Evolutionary conservation across 2,797 vertebrate species (phyloP).

Genomic region (Natrix natrix): DNA sequence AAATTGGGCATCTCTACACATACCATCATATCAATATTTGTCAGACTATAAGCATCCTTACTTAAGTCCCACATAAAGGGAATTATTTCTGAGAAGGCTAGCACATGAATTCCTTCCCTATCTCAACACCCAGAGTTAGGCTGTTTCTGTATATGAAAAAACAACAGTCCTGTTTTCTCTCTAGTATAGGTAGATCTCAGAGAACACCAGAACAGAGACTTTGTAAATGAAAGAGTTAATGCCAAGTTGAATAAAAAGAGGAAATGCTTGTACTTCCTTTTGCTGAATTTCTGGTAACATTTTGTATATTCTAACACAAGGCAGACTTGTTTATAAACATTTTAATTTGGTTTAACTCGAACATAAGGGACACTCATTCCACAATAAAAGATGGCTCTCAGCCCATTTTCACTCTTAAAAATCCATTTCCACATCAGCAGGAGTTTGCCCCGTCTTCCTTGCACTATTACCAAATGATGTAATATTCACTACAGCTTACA

Average conservation of each 20-base stretch:
- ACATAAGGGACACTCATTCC: slow-evolving; percentile 36
- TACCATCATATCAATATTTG: too few species aligned
- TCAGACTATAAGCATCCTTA: not conserved
- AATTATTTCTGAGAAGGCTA: not conserved
- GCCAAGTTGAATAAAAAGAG: not conserved
- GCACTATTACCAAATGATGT: slow-evolving; percentile 58
- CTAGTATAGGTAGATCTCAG: not conserved
- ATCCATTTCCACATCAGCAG: slow-evolving; percentile 41
- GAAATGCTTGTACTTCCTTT: slow-evolving; percentile 2
- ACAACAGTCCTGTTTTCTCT: not conserved
- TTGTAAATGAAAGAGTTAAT: slow-evolving; percentile 1
- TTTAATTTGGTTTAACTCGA: slow-evolving; percentile 19
- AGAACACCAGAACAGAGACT: not conserved
- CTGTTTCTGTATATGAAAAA: not conserved
- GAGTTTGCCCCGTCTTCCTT: slow-evolving; percentile 13
- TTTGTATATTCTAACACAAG: slow-evolving; percentile 17
- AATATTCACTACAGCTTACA: slow-evolving; percentile 41
- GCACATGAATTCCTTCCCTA: not conserved
- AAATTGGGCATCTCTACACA: not conserved
- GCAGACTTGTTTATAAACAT: slow-evolving; percentile 33
- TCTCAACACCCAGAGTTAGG: not conserved
- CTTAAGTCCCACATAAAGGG: not conserved
- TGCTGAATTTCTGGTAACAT: not conserved
- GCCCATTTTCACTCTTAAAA: slow-evolving; percentile 26
- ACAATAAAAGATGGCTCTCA: slow-evolving; percentile 34